phyloP scores from a whole-genome alignment of 2,888 invertebrate species.

The Willowsia nigromaculata region DNA sequence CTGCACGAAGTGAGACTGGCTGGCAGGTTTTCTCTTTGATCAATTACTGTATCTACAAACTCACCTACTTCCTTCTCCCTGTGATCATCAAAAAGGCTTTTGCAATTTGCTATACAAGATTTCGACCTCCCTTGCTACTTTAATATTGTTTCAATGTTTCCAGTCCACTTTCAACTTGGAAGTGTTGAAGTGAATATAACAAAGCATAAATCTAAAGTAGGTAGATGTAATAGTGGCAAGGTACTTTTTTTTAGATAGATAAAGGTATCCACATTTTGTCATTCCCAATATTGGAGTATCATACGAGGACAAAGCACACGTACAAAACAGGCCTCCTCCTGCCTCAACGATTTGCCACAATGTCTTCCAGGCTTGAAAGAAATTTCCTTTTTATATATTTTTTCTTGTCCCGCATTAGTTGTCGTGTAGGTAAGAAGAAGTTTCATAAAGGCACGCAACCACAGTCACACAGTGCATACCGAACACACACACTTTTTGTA shows the following conservation, averaged over 20 bases:
- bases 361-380: conserved; percentile 17
- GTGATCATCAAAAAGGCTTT: conserved; percentile 21
- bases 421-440: conserved; percentile 23
- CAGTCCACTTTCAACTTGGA: background rate
- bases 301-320: background rate
- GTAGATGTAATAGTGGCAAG: background rate
- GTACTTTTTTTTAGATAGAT: background rate
- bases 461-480: background rate
- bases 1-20: background rate
- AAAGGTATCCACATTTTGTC: background rate
- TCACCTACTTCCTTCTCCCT: conserved; percentile 6
- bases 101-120: background rate
- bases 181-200: background rate
- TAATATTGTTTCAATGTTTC: background rate
- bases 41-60: conserved; percentile 27
- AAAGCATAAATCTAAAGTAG: background rate
- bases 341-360: conserved; percentile 6
- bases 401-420: conserved; percentile 27
- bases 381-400: conserved; percentile 1
- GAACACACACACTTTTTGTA: background rate
- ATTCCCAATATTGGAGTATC: background rate
- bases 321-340: background rate
- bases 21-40: conserved; percentile 6
- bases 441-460: background rate
- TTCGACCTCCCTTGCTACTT: background rate